phyloP scores from a whole-genome alignment of 1,140 invertebrate species.

The Drosophila orena region DNA sequence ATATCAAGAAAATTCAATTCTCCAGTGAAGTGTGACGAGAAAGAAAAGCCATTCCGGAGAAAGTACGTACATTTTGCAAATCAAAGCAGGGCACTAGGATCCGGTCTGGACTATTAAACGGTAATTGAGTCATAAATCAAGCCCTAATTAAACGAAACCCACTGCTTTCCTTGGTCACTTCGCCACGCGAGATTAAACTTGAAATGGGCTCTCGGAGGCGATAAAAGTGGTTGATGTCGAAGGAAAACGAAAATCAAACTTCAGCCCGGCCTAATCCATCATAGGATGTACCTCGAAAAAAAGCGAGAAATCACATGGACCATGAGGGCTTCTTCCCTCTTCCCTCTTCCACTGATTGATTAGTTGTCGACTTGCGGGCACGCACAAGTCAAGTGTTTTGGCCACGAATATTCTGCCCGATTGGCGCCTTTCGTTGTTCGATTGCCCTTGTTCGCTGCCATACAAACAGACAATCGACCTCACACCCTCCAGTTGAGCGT shows the following conservation, averaged over 20 bases:
- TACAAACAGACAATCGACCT: conserved; percentile 23
- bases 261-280: conserved; percentile 33
- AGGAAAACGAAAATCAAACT: conserved; percentile 30
- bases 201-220: conserved; percentile 27
- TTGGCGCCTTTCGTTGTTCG: conserved; percentile 44
- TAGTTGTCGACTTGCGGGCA: conserved; percentile 58
- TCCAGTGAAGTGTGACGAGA: conserved; percentile 41
- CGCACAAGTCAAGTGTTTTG: conserved; percentile 62
- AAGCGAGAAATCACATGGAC: not conserved
- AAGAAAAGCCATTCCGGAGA: conserved; percentile 20
- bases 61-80: conserved; percentile 33
- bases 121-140: conserved; percentile 73
- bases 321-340: conserved; percentile 5
- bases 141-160: conserved; percentile 48
- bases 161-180: conserved; percentile 26
- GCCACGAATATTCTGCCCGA: conserved; percentile 31
- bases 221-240: conserved; percentile 4
- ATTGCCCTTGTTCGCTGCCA: conserved; percentile 30
- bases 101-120: conserved; percentile 60
- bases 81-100: conserved; percentile 30
- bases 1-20: conserved; percentile 40
- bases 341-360: conserved; percentile 62
- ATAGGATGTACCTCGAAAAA: conserved; percentile 22
- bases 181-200: conserved; percentile 52
- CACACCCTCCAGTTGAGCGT: conserved; percentile 16